Conservation (phyloP, 2,888 invertebrate genomes). For the Ptychoptera contaminata region DNA sequence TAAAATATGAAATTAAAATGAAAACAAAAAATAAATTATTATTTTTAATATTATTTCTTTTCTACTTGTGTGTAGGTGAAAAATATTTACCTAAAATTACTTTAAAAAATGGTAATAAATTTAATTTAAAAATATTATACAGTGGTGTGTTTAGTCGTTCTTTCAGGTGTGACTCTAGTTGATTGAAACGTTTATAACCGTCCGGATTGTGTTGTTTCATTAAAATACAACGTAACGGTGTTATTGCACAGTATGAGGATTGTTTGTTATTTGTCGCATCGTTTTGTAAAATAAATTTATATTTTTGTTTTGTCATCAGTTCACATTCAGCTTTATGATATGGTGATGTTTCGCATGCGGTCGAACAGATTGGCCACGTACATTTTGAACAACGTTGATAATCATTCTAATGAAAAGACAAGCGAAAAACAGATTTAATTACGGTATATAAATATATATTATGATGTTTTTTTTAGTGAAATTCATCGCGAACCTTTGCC, state of each 20-base stretch:
- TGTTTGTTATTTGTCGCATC: conserved; percentile 31
- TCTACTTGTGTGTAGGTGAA: background rate
- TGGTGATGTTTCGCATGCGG: conserved; percentile 38
- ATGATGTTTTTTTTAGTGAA: background rate
- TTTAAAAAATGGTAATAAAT: conserved; percentile 43
- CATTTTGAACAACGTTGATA: conserved; percentile 45
- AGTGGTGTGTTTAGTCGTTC: conserved; percentile 41
- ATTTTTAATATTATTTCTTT: background rate
- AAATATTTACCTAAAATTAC: conserved; percentile 32
- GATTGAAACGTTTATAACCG: conserved; percentile 15
- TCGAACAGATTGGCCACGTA: conserved; percentile 52
- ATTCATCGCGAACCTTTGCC: background rate
- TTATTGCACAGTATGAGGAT: conserved; percentile 49
- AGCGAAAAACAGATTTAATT: background rate
- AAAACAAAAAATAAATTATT: too few relatives aligned
- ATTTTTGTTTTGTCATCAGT: conserved; percentile 40
- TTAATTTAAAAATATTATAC: conserved; percentile 41
- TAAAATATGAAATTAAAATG: too few relatives aligned
- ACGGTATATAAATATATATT: background rate
- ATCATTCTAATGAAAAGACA: conserved; percentile 19
- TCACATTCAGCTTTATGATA: conserved; percentile 45
- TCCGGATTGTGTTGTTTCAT: conserved; percentile 38
- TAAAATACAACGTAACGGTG: conserved; percentile 46
- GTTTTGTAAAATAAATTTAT: conserved; percentile 39
- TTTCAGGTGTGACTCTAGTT: conserved; percentile 37